phyloP scores from a whole-genome alignment of 2,797 vertebrate species.

The Pyrocephalus nanus region DNA sequence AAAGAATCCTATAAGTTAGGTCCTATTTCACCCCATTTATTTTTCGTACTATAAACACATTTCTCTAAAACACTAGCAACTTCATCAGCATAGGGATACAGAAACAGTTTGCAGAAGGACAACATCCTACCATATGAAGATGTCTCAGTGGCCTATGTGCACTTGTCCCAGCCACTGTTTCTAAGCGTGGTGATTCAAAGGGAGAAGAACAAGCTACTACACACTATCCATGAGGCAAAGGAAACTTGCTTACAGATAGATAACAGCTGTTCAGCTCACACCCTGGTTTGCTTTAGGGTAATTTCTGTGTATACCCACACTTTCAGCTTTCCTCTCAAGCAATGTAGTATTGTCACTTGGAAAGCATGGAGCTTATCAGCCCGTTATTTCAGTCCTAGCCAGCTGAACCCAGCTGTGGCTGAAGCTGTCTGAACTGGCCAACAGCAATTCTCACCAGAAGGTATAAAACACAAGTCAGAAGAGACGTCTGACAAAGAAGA shows the following conservation, averaged over 20 bases:
- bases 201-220: not conserved
- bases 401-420: not conserved
- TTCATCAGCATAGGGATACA: not conserved
- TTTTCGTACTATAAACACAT: not conserved
- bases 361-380: not conserved
- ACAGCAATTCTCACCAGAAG: not conserved
- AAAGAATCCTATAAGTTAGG: not conserved
- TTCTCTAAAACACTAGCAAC: not conserved
- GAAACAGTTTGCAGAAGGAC: not conserved
- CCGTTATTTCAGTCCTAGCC: not conserved
- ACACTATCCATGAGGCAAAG: not conserved
- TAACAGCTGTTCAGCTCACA: not conserved
- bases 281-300: not conserved
- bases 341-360: not conserved
- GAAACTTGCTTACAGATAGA: not conserved
- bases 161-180: not conserved
- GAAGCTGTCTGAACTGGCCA: not conserved
- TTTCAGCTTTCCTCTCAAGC: not conserved
- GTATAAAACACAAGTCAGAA: not conserved
- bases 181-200: not conserved
- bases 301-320: rapidly evolving
- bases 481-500: not conserved
- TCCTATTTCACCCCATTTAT: not conserved
- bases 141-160: not conserved
- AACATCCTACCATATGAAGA: not conserved